These are phyloP conservation scores for Thaleichthys pacificus DNA, from an alignment of 2,797 vertebrate species.

Conservation along the genomic window DNA sequence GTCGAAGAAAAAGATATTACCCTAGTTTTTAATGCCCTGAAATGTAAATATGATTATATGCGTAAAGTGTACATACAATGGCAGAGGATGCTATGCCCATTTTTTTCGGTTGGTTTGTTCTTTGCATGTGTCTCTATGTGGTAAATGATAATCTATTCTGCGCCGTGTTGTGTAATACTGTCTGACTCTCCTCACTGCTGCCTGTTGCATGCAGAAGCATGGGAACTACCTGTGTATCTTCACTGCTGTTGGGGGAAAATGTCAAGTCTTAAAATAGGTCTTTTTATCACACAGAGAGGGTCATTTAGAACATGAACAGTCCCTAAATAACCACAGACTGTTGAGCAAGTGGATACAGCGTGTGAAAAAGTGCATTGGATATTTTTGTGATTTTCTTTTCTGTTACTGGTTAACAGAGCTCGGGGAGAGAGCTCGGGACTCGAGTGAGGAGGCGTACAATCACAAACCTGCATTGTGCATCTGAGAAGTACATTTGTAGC, in stretches of 20 bases:
- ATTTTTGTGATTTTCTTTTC: constrained; percentile 71
- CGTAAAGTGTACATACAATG: constrained; percentile 97
- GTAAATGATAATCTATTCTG: constrained; percentile 88
- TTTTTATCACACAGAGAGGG: constrained; percentile 65
- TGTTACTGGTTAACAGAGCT: constrained; percentile 75
- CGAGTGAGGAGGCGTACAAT: constrained; percentile 72
- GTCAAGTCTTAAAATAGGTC: constrained; percentile 82
- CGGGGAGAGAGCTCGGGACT: constrained; percentile 54
- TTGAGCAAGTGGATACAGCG: constrained; percentile 70
- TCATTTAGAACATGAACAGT: constrained; percentile 72
- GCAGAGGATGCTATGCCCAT: constrained; percentile 84
- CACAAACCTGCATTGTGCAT: constrained; percentile 76
- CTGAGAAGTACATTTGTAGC: constrained; percentile 76
- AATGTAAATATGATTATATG: constrained; percentile 91
- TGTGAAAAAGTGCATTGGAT: constrained; percentile 74
- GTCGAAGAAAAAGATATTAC: constrained; percentile 89
- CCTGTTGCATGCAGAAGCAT: constrained; percentile 86
- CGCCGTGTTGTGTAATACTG: constrained; percentile 79
- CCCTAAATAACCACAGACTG: constrained; percentile 71
- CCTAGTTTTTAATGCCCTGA: constrained; percentile 92
- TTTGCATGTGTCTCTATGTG: constrained; percentile 99
- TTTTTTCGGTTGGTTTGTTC: constrained; percentile 70
- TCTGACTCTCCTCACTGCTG: constrained; percentile 82
- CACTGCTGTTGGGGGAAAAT: constrained; percentile 76
- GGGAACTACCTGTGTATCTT: constrained; percentile 82